Conservation (phyloP, 2,888 invertebrate genomes). For the Drosophila kuntzei region DNA sequence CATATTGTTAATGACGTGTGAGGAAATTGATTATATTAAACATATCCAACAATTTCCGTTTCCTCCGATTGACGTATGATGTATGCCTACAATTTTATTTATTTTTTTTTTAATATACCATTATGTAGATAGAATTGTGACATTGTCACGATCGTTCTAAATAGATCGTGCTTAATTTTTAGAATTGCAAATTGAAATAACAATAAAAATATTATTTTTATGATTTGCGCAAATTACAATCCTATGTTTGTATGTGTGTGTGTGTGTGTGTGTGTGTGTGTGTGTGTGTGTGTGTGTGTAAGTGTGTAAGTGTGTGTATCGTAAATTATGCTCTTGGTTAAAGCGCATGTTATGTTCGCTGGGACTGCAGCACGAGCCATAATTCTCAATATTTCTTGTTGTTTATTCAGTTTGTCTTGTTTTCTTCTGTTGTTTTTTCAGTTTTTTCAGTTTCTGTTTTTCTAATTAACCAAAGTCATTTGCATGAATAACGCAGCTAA, state of each 20-base stretch:
- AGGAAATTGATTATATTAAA: conserved; percentile 29
- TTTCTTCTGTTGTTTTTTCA: conserved; percentile 33
- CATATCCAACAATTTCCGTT: conserved; percentile 45
- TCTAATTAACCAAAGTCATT: conserved; percentile 76
- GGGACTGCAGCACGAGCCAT: conserved; percentile 17
- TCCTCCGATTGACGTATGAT: conserved; percentile 4
- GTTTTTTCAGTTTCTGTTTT: conserved; percentile 42
- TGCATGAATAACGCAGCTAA: conserved; percentile 80
- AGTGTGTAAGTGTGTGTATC: not conserved
- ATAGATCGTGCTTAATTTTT: conserved; percentile 59
- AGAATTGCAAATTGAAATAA: conserved; percentile 28
- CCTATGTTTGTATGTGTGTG: not conserved
- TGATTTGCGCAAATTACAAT: conserved; percentile 41
- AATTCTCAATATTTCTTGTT: conserved; percentile 39
- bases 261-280: not conserved
- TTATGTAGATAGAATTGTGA: conserved; percentile 28
- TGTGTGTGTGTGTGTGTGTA: not conserved
- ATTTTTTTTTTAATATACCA: not conserved
- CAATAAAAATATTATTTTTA: conserved; percentile 30
- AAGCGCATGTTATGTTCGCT: conserved; percentile 37
- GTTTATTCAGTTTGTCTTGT: conserved; percentile 27
- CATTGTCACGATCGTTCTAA: conserved; percentile 64
- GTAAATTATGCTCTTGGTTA: conserved; percentile 23
- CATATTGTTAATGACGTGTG: conserved; percentile 16
- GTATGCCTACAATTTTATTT: not conserved